Evolutionary conservation across 1,140 invertebrate species (phyloP), one percentile per base, ranked within the genome.

Genomic region (Orius insidiosus): DNA sequence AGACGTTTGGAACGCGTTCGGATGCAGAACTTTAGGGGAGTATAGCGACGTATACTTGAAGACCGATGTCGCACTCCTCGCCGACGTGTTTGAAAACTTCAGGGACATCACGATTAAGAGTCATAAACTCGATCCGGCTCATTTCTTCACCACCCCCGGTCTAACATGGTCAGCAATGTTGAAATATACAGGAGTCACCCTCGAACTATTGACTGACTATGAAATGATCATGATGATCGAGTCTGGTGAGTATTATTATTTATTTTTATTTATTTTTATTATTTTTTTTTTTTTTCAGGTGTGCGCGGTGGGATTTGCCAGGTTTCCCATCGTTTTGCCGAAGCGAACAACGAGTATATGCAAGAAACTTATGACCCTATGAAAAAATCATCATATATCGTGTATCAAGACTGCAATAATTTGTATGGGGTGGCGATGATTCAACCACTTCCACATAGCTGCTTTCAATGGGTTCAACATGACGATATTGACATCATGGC

Each of bases 1-100:
- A 47, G 54, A 57, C 16, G 55, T 65, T 34, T 68, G 62, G 63
- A 9, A 55, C 18, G 45, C 48, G 14, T 66, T 67, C 51, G 42
- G 55, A 4, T 58, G 60, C 48, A 3, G 24, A 4, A 24, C 24
- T 24, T 24, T 24, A 24, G 24, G 24, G 3, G 57, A 66, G 48
- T 68, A 66, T 53, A 58, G 56, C 10, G 56, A 65, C 52, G 45
- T 64, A 8, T 67, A 66, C 56, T 45, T 65, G 16, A 63, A 61
- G 60, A 60, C 58, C 14, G 63, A 66, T 53, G 60, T 66, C 38
- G 40, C 64, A 30, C 37, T 66, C 8, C 48, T 64, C 39, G 52
- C 54, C 11, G 63, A 63, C 52, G 51, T 63, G 11, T 63, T 63
- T 58, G 60, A 63, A 60, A 60, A 60, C 54, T 64, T 64, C 47